Evolutionary conservation across 2,888 invertebrate genomes (phyloP), one percentile per base, ranked within the genome.

Genomic region (Archaeoteleia sp.): DNA sequence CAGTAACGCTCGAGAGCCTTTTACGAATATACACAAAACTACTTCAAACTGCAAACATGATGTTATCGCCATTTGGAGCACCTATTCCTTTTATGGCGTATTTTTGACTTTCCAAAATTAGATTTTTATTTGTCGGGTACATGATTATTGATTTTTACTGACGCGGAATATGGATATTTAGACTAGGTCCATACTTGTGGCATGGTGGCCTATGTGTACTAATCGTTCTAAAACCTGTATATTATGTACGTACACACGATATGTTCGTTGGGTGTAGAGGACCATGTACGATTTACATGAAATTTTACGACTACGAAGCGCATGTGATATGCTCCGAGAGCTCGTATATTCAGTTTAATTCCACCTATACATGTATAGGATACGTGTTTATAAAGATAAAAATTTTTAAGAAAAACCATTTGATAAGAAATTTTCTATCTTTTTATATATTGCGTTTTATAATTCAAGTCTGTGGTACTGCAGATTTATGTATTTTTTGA

Each of bases 261-360:
- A 51, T n/a, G n/a, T 39, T 49, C 45, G 55, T 35, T 34, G 45
- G 17, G 67, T 61, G 61, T 40, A 30, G 13, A 12, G n/a, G 6
- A 51, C 27, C 8, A 7, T 23, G 54, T 40, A 37, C 40, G 20
- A 15, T 42, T 13, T 57, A 67, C 55, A 62, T 62, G 32, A 23
- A 20, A 17, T 62, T 62, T 61, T 46, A 67, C 62, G 62, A 67
- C 53, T 63, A 58, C 58, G 62, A 58, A 68, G 67, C 58, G 63
- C 58, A 63, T 68, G 67, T 68, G 67, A 68, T 68, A 67, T 49
- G 62, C 58, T 67, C 53, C 48, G 48, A 48, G 54, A 63, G 27
- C 48, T 55, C 55, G 54, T 62, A 62, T 39, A 55, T 62, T 62
- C 17, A 55, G 42, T 62, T 55, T 39, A 30, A 62, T 54, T 54